Evolutionary conservation across 2,113 vertebrate genomes (phyloP).

Genomic region (Spermophilus dauricus): DNA sequence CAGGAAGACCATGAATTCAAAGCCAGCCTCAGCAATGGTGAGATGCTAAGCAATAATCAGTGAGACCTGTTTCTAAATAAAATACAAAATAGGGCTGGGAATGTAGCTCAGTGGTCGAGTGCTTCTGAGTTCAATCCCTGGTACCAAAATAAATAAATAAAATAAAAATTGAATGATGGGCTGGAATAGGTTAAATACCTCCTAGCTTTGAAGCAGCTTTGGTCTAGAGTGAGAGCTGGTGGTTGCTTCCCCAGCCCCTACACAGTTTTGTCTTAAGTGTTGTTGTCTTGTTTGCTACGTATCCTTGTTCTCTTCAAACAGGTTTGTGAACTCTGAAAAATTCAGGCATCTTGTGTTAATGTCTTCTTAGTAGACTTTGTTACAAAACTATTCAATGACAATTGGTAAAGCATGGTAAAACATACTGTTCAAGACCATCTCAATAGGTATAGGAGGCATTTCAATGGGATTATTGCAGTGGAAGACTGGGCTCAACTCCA

Average conservation of each 20-base stretch:
- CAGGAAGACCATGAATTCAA: no score
- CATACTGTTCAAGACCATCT: background rate
- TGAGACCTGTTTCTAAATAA: no score
- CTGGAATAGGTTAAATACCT: no score
- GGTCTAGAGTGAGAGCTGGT: background rate
- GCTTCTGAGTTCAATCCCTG: no score
- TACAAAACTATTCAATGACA: background rate
- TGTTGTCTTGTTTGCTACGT: background rate
- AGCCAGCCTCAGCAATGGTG: no score
- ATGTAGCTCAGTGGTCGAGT: no score
- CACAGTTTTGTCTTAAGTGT: background rate
- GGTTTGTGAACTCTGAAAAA: background rate
- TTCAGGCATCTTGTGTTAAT: background rate
- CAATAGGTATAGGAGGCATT: background rate
- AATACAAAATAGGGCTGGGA: no score
- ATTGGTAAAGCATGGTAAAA: background rate
- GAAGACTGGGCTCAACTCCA: background rate
- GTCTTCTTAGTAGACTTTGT: background rate
- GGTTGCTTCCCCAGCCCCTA: background rate
- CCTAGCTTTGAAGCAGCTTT: background rate
- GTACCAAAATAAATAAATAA: no score
- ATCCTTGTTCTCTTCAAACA: background rate
- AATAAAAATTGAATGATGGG: no score
- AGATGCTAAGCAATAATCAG: no score
- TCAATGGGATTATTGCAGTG: background rate